These are phyloP conservation scores for Drosophila burlai DNA, from an alignment of 1,140 invertebrate genomes.

Conservation along the genomic window DNA sequence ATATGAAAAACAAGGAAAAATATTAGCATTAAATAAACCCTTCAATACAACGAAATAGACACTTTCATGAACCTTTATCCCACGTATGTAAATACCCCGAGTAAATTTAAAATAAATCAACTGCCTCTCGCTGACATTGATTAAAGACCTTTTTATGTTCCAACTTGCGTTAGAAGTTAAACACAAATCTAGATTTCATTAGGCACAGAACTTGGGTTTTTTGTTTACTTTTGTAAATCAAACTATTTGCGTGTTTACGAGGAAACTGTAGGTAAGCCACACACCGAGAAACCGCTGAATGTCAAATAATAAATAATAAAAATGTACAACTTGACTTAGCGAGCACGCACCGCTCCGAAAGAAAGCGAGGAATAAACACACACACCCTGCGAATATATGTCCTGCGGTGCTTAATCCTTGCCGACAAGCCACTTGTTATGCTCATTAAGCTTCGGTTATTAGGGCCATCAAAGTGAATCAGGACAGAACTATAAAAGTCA, in stretches of 20 bases:
- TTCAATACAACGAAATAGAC: background rate
- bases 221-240: constrained; percentile 50
- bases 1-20: no score
- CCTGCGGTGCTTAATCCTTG: constrained; percentile 38
- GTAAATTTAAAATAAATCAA: constrained; percentile 19
- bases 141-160: constrained; percentile 12
- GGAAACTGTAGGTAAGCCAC: constrained; percentile 2
- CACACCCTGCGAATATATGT: constrained; percentile 27
- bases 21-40: background rate
- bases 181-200: constrained; percentile 16
- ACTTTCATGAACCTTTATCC: background rate
- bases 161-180: background rate
- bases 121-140: constrained; percentile 8
- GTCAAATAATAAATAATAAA: constrained; percentile 65
- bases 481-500: constrained; percentile 80
- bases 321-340: constrained; percentile 38
- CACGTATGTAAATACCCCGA: background rate
- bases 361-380: constrained; percentile 16
- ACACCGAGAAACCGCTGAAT: constrained; percentile 48
- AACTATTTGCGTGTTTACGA: constrained; percentile 66
- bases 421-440: constrained; percentile 74
- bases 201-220: constrained; percentile 17
- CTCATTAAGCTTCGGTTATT: constrained; percentile 81
- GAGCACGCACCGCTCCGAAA: constrained; percentile 31
- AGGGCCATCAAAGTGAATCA: constrained; percentile 82